Base-by-base conservation (phyloP, 2,797 vertebrate species). In the Eptatretus atami region DNA sequence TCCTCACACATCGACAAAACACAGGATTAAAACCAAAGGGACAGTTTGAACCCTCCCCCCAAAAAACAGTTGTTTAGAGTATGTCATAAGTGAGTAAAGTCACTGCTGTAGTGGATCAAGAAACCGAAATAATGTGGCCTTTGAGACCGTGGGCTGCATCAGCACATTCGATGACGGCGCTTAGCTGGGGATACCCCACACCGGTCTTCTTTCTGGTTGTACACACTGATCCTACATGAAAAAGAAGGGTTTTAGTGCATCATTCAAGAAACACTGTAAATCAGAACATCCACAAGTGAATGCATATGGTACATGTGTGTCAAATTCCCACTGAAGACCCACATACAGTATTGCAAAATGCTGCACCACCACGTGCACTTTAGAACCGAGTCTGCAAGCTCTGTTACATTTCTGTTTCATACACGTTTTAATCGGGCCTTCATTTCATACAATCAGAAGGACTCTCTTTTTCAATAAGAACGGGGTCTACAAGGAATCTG, bases 51-150 rank as follows among this genome's bases (percentile, higher is more conserved):
- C 9, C 9, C 9, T 2, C 57, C 57, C 57, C 6, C 55, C 12
- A 61, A 25, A 61, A 44, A 4, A 44, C 31, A 44, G 31, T 44
- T 44, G 31, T 44, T 44, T 8, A 44, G 31, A 44, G 31, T 44
- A 44, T 44, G 31, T 8, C 31, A 44, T 44, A 44, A 44, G 31
- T 44, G 31, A 44, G 31, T 44, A 44, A 44, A 44, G 31, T 8
- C 3, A 44, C 31, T 44, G 31, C 31, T 44, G 31, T 44, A 44
- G 31, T 44, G 31, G 31, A 15, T 60, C 64, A 66, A 78, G 87
- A 83, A 72, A 93, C 92, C 8, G 92, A 96, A 73, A 98, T 93
- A 69, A 96, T 98, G 74, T 98, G 90, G 69, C 92, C 92, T 76
- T 92, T 90, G 66, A 98, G 79, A 65, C 92, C 90, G 1, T 96